These are phyloP conservation scores for Brachystomella parvula DNA, from an alignment of 1,140 invertebrate genomes.

Conservation along the genomic window DNA sequence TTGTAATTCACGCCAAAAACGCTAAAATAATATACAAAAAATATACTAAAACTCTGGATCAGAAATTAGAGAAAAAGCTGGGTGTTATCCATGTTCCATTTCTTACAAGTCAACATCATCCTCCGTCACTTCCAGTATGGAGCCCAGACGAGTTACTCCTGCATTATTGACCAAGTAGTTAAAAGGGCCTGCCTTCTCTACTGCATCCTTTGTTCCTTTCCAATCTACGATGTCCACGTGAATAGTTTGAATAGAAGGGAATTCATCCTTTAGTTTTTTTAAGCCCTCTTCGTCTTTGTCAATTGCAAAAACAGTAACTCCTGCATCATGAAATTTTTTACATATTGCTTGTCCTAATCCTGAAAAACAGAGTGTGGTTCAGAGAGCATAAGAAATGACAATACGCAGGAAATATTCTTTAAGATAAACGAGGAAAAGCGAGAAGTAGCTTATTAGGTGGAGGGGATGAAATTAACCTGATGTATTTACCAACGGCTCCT, in stretches of 20 bases:
- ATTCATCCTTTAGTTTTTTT: conserved; percentile 53
- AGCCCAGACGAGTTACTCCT: conserved; percentile 51
- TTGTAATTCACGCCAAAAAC: conserved; percentile 74
- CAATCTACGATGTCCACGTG: conserved; percentile 66
- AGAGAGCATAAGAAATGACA: background rate
- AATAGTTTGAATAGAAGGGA: conserved; percentile 53
- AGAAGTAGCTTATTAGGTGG: background rate
- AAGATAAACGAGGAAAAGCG: background rate
- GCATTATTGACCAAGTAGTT: conserved; percentile 80
- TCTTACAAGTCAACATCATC: conserved; percentile 56
- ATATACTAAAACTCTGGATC: background rate
- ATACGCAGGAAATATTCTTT: no score
- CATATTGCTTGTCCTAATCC: conserved; percentile 66
- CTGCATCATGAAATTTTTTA: conserved; percentile 54
- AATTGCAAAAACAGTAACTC: conserved; percentile 64
- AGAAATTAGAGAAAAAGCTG: background rate
- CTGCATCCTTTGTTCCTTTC: conserved; percentile 55
- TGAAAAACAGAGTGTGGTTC: conserved; percentile 37
- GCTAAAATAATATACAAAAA: conserved; percentile 47
- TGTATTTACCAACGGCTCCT: conserved; percentile 9
- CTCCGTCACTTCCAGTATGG: conserved; percentile 56
- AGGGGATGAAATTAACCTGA: background rate
- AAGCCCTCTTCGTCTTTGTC: conserved; percentile 58
- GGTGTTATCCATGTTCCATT: conserved; percentile 46
- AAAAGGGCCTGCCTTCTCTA: conserved; percentile 51